Conservation (phyloP, 2,113 vertebrate genomes). For the Galemys pyrenaicus region DNA sequence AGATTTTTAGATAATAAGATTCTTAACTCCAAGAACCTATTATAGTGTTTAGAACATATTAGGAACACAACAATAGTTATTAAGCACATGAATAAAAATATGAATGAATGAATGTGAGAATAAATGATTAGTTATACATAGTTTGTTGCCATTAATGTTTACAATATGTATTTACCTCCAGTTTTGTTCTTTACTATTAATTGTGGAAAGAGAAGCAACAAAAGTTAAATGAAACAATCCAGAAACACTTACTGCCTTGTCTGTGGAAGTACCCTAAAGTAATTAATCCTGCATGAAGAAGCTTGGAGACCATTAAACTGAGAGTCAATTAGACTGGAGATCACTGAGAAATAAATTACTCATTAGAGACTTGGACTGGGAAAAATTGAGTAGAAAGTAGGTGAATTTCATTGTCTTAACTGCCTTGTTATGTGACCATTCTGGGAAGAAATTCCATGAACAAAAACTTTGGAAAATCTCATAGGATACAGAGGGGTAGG, state of each 20-base stretch:
- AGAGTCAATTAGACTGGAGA: slow-evolving; percentile 44
- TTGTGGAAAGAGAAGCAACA: not conserved
- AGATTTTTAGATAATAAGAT: not conserved
- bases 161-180: not conserved
- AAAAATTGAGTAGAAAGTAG: slow-evolving; percentile 12
- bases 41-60: not conserved
- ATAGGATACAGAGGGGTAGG: not conserved
- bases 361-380: not conserved
- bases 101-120: not conserved
- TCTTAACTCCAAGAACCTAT: not conserved
- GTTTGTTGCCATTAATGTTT: not conserved
- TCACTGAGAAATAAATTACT: slow-evolving; percentile 57
- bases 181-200: not conserved
- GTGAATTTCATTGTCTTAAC: slow-evolving; percentile 13
- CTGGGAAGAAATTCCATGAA: not conserved
- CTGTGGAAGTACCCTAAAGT: not conserved
- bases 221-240: slow-evolving; percentile 45
- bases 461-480: not conserved
- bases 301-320: slow-evolving; percentile 42
- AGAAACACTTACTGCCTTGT: slow-evolving; percentile 30
- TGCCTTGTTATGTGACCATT: slow-evolving; percentile 22
- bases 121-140: not conserved
- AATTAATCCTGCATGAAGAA: slow-evolving; percentile 39
- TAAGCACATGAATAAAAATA: slow-evolving; percentile 5
- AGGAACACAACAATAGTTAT: not conserved